Base-by-base conservation (phyloP, 2,888 invertebrate genomes). In the Agrilus biguttatus region DNA sequence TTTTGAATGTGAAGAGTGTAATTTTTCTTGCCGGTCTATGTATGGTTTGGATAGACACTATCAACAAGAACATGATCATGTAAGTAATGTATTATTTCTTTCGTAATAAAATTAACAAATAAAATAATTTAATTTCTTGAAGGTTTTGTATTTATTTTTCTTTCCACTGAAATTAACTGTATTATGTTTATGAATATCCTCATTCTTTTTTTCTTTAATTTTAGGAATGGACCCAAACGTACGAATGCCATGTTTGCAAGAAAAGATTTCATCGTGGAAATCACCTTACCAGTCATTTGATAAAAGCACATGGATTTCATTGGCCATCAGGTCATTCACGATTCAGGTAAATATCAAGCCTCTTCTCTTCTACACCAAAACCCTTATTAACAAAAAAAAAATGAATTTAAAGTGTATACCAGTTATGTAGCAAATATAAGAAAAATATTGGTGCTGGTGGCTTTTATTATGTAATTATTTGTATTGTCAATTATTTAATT, bases 301-400 rank as follows among this genome's bases (percentile, higher is more conserved):
- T 78, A 17, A 78, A 77, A 41, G 67, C 71, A 1, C 88, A 89
- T 53, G 78, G 78, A 14, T 77, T 80, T 2, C 78, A 78, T 54
- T 75, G 83, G 72, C 80, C 86, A 0, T 78, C 77, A 13, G 87
- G 86, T 2, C 82, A 85, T 55, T 79, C 78, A 44, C 68, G 86
- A 49, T 87, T 88, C 59, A 75, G 78, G 72, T 71, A 58, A 44
- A 40, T 48, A 41, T 40, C 40, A 37, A 34, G 14, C 3, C 40
- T 19, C 5, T 19, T 19, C 19, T 19, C 3, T 19, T 19, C n/a
- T n/a, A n/a, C n/a, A n/a, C 5, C 19, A 19, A 19, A 19, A 2
- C 19, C 19, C 5, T 19, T 19, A 2, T 4, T 5, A 19, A 19
- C 19, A 2, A 19, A 19, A 19, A 4, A 19, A 19, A 19, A 19